Evolutionary conservation across 2,888 invertebrate species (phyloP), one percentile per base, ranked within the genome.

Genomic region (Cerastis leucographa): DNA sequence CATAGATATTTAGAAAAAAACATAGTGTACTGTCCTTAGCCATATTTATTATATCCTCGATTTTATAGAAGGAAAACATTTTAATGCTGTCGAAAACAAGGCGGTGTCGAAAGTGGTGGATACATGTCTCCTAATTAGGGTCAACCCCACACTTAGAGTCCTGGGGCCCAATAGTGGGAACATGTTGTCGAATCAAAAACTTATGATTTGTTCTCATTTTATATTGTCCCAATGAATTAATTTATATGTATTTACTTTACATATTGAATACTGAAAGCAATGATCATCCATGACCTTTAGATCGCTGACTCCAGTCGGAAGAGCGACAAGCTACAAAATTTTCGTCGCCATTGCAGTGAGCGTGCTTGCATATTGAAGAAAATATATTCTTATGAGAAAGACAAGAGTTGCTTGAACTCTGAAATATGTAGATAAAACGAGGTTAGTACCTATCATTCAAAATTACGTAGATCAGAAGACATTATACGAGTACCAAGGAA

Each of bases 281-380:
- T 83, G 65, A 59, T 74, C 71, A 71, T 77, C 78, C 81, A 67
- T 84, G 81, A 84, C 78, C 81, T 84, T 81, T 81, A 46, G 71
- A 54, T 71, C 61, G 17, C 54, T 44, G 72, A 72, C 85, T 70
- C 56, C 64, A 68, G 67, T 65, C 68, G 49, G 25, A 71, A 64
- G 65, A 71, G 46, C 49, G n/a, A 61, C 68, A 40, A 61, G 35
- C 44, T 56, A 71, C 14, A 29, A 59, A 73, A 68, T 77, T 73
- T 69, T 81, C 71, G 62, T 46, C 51, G 51, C 71, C 67, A 71
- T 77, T 71, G 77, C 72, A 72, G 74, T 70, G 54, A 77, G 56
- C 66, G 71, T 74, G 35, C 71, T 84, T 81, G 74, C 81, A 56
- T 25, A 81, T 81, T 81, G 14, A n/a, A n/a, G n/a, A n/a, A 71